A percentile compares a stretch with the other conserved stretches of the same genome.
These are phyloP conservation scores for Saguinus imperator DNA, from an alignment of 2,113 vertebrate species.

Conservation along the genomic window DNA sequence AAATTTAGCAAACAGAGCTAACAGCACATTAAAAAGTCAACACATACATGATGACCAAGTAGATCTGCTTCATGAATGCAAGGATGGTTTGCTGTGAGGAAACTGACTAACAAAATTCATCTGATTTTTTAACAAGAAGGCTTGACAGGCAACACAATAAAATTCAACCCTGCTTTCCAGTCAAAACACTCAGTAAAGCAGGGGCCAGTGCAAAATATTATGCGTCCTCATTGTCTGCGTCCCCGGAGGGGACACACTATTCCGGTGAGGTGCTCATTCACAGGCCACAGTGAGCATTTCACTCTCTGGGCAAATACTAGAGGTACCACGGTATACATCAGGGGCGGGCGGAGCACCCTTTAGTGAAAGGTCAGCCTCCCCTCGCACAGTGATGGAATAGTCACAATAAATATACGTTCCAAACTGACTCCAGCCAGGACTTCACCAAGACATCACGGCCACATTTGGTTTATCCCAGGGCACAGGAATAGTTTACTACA, in stretches of 20 bases:
- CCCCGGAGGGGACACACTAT: not conserved
- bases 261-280: not conserved
- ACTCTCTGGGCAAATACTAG: fast-evolving
- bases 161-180: not conserved
- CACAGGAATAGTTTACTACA: not conserved
- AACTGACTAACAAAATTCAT: not conserved
- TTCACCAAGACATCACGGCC: not conserved
- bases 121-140: not conserved
- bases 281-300: not conserved
- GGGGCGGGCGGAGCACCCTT: fast-evolving
- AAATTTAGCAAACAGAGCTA: not conserved
- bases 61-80: not conserved
- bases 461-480: not conserved
- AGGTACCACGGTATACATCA: fast-evolving
- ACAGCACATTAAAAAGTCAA: not conserved
- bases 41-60: not conserved
- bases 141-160: not conserved
- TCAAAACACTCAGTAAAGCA: not conserved
- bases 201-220: not conserved
- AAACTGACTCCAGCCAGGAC: fast-evolving
- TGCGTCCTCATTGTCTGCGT: fast-evolving
- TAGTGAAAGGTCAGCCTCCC: fast-evolving
- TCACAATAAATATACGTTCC: fast-evolving
- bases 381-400: fast-evolving
- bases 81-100: not conserved